Base-by-base conservation (phyloP, 1,140 invertebrate species). In the Agrilus planipennis region DNA sequence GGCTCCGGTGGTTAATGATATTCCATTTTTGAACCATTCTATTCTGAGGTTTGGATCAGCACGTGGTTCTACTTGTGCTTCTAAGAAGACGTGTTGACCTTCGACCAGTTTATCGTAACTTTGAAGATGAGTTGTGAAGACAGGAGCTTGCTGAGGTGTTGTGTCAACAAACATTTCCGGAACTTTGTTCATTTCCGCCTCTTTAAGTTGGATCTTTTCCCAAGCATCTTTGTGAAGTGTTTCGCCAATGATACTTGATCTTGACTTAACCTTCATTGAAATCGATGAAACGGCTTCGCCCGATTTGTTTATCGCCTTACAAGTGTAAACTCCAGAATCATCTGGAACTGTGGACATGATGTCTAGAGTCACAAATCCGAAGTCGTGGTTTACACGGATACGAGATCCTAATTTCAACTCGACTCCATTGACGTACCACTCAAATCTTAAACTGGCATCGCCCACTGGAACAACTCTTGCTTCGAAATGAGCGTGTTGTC, bases 1-100 rank as follows among this genome's bases (percentile, higher is more conserved):
- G 9, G 88, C 76, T 52, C 86, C 87, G 36, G 83, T 88, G 39
- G 83, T 83, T 11, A 91, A 62, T 10, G 81, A 73, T n/a, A 88
- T 64, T 18, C 89, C 86, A 61, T 95, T 92, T 56, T 91, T 91
- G 60, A 86, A 92, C 90, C 90, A 91, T 61, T 90, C 86, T 21
- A 89, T 79, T 36, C 76, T 72, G 3, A 93, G 72, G 54, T 93
- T 87, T 0, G 94, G 92, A 74, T 98, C 95, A 25, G 87, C 84
- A 53, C 91, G 75, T n/a, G 95, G 95, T 57, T 93, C 89, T 3
- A 95, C 84, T 63, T 91, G 87, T 42, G 90, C 91, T 65, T 98
- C 92, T 45, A 99, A 70, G 52, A 89, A 82, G 2, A 94, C 81
- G 56, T 89, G 84, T 63, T 95, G 80, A 28, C 85, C 84, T 72